Evolutionary conservation across 2,113 vertebrate genomes (phyloP), one percentile per base, ranked within the genome.

Genomic region (Myotis lucifugus): DNA sequence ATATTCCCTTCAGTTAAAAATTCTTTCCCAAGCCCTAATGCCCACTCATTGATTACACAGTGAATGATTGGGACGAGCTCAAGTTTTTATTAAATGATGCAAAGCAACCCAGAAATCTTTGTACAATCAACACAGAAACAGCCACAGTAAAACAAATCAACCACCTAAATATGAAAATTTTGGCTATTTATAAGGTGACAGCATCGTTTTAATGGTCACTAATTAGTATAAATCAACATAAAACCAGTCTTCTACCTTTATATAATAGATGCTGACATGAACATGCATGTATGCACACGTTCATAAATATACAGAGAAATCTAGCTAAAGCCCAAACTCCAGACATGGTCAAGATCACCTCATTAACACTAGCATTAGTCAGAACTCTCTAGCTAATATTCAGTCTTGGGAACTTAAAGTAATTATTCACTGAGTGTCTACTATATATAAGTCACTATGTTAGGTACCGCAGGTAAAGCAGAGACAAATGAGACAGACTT

Each of bases 391-490:
- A 90, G 46, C 4, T 74, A 85, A 14, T 79, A 67, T 42, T 89
- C 40, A 74, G 9, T 74, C 70, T 19, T 89, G 10, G 29, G 29
- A 85, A 76, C 19, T 85, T 21, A 74, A 52, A 54, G 37, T 79
- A 74, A 89, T 85, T 66, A 74, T 69, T 73, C 73, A 89, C 23
- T 42, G n/a, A 82, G 15, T 78, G 37, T 89, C 89, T 89, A 73
- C 59, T 76, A 70, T 54, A 85, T 29, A 12, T 74, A 83, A 87
- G 46, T 85, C 78, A 89, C 42, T 52, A 59, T 59, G n/a, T 89
- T 81, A 73, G 19, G 13, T 92, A 70, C 32, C 11, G 2, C 17
- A 83, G 32, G n/a, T 91, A 50, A 88, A 91, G 88, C 18, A 87
- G 76, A 91, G 32, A 81, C 8, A 85, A 79, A 85, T 66, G 40